phyloP scores from a whole-genome alignment of 2,797 vertebrate species.

The Eospalax fontanierii region DNA sequence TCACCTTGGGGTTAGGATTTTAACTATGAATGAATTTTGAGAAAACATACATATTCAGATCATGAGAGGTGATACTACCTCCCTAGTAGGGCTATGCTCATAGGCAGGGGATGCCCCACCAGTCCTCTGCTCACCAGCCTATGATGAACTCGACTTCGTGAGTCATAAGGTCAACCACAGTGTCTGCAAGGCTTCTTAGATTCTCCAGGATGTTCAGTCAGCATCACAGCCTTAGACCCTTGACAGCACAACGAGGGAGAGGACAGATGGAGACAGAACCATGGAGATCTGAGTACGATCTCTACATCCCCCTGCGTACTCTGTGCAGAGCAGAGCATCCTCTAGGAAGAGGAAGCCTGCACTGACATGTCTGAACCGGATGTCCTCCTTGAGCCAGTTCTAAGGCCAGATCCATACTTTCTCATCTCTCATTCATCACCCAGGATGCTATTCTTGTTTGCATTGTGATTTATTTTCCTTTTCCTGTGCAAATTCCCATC shows the following conservation, averaged over 20 bases:
- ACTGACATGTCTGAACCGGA: not conserved
- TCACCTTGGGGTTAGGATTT: not conserved
- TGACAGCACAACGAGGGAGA: not conserved
- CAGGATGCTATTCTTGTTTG: not conserved
- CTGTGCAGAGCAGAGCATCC: not conserved
- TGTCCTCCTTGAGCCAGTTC: not conserved
- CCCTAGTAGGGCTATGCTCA: not conserved
- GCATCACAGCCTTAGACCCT: not conserved
- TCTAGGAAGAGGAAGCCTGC: not conserved
- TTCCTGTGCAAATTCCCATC: constrained; percentile 34
- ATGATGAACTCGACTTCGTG: not conserved
- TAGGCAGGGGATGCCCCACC: not conserved
- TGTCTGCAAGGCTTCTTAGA: not conserved
- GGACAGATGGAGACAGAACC: not conserved
- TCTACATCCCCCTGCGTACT: not conserved
- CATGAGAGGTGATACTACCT: not conserved
- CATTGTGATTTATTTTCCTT: constrained; percentile 26
- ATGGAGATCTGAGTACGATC: not conserved
- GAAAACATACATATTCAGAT: accelerated
- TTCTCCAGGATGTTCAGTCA: not conserved
- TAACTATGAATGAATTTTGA: not conserved
- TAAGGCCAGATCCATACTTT: not conserved
- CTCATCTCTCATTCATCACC: not conserved
- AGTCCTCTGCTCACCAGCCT: not conserved
- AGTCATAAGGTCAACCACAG: not conserved